Evolutionary conservation across 2,797 vertebrate species (phyloP).

Genomic region (Cyclura pinguis): DNA sequence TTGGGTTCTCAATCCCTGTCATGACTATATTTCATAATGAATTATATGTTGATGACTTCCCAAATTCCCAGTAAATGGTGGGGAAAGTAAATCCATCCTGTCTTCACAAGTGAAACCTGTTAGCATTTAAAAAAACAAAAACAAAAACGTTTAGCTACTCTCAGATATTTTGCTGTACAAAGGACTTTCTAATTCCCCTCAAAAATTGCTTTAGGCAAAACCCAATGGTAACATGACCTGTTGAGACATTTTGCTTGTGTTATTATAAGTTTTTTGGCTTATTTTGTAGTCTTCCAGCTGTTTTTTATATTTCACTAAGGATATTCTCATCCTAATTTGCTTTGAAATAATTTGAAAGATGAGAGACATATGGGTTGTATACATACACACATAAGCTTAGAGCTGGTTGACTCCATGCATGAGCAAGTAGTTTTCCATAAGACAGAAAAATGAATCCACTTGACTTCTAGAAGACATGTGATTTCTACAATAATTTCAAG

Average conservation of each 20-base stretch:
- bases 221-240: background rate
- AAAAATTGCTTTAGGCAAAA: background rate
- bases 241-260: background rate
- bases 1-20: constrained; percentile 40
- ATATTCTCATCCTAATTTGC: background rate
- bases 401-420: background rate
- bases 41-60: background rate
- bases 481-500: background rate
- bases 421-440: background rate
- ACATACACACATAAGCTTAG: no score
- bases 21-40: constrained; percentile 24
- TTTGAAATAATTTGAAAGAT: background rate
- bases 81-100: background rate
- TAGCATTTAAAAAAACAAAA: background rate
- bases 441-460: background rate
- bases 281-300: background rate
- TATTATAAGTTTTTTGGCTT: background rate
- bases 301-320: background rate
- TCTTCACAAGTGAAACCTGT: background rate
- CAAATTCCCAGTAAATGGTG: constrained; percentile 25
- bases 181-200: background rate
- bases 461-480: background rate
- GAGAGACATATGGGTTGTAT: no score
- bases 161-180: background rate
- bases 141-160: background rate